Evolutionary conservation across 2,113 vertebrate genomes (phyloP).

Genomic region (Podocnemis expansa): DNA sequence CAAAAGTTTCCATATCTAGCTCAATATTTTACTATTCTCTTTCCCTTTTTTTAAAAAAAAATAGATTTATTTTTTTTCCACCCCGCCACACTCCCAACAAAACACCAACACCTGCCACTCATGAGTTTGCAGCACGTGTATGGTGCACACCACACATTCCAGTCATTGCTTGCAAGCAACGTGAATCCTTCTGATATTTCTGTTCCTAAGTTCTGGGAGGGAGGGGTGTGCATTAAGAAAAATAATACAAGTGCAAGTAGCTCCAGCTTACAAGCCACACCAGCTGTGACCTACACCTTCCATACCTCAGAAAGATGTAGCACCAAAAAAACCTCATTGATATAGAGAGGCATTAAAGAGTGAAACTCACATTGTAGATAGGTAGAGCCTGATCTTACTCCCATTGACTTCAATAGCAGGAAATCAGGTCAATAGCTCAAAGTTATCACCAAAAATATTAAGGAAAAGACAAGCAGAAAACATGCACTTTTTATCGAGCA

Average conservation of each 20-base stretch:
- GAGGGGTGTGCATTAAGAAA: neutral
- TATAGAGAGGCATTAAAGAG: neutral
- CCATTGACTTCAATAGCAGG: neutral
- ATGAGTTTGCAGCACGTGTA: neutral
- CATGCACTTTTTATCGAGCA: neutral
- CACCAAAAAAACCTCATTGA: neutral
- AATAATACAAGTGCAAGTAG: neutral
- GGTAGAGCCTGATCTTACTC: neutral
- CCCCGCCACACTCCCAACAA: neutral
- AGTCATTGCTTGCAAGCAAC: neutral
- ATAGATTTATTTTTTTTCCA: neutral
- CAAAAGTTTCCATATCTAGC: neutral
- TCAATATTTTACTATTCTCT: neutral
- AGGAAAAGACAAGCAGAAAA: neutral
- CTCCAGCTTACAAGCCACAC: neutral
- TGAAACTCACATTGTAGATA: neutral
- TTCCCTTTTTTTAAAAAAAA: neutral
- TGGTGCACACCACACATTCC: neutral
- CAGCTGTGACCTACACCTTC: neutral
- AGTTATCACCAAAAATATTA: neutral
- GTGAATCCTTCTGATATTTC: neutral
- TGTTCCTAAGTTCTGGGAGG: neutral
- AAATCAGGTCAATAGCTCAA: neutral
- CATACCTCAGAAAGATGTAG: neutral
- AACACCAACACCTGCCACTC: neutral